Conservation (phyloP, 1,140 invertebrate genomes). For the Heliothis subflexa region DNA sequence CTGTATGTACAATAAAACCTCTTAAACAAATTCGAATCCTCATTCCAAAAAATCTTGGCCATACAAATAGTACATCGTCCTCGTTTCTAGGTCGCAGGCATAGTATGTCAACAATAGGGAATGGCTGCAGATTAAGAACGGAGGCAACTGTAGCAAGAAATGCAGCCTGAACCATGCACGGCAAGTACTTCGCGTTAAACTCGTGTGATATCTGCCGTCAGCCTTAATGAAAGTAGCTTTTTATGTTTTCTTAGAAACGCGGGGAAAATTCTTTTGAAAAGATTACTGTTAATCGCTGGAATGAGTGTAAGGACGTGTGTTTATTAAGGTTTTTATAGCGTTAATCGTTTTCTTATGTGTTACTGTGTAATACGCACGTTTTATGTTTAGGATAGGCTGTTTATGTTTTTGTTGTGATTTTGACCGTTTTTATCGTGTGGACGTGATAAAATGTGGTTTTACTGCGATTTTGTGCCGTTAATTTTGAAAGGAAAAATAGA, state of each 20-base stretch:
- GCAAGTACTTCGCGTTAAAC: conserved; percentile 26
- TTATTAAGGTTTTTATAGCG: not conserved
- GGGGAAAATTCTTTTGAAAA: conserved; percentile 1
- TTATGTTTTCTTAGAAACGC: conserved; percentile 28
- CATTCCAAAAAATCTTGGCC: conserved; percentile 12
- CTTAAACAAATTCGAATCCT: conserved; percentile 21
- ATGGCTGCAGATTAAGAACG: conserved; percentile 59
- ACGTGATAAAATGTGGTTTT: no score
- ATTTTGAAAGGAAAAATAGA: no score
- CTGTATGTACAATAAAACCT: not conserved
- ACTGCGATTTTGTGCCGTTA: no score
- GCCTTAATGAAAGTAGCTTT: conserved; percentile 36
- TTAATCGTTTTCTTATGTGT: no score
- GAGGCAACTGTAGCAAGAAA: conserved; percentile 42
- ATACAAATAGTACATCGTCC: conserved; percentile 21
- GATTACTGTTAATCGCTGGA: conserved; percentile 25
- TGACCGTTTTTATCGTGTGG: not conserved
- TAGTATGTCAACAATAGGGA: conserved; percentile 57
- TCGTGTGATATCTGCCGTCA: conserved; percentile 29
- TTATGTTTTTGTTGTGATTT: not conserved
- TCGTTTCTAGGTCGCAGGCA: conserved; percentile 62
- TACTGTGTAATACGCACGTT: no score
- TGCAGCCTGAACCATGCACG: not conserved
- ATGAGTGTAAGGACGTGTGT: not conserved
- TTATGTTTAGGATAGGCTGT: no score